A percentile compares a stretch with the other conserved stretches of the same genome.
Conservation (phyloP, 1,140 invertebrate species). For the Aphidius gifuensis region DNA sequence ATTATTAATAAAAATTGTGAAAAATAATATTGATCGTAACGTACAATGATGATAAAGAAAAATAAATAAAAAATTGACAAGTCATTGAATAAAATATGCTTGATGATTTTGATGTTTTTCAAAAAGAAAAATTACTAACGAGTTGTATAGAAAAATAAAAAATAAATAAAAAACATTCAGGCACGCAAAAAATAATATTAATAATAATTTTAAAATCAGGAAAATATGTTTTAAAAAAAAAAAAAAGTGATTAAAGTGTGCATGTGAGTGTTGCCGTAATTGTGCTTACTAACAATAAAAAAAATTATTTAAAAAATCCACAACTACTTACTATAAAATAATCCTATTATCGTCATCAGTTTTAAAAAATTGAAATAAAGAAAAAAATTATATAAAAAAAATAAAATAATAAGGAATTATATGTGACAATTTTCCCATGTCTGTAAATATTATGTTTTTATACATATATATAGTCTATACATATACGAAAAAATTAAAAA, state of each 20-base stretch:
- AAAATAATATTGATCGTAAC: no score
- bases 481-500: neutral
- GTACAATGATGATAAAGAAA: no score
- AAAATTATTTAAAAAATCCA: conserved; percentile 22
- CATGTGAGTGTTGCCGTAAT: conserved; percentile 28
- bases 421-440: conserved; percentile 44
- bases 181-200: conserved; percentile 19
- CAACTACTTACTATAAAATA: conserved; percentile 16
- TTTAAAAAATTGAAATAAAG: conserved; percentile 15
- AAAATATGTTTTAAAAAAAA: conserved; percentile 19
- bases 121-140: neutral
- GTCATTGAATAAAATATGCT: no score
- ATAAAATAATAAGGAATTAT: conserved; percentile 8
- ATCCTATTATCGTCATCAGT: conserved; percentile 26
- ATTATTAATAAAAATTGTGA: no score
- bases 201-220: conserved; percentile 11
- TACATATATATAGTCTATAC: conserved; percentile 41
- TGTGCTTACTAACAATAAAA: conserved; percentile 29
- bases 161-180: conserved; percentile 15
- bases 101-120: neutral
- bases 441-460: conserved; percentile 57
- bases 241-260: conserved; percentile 17
- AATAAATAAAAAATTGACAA: no score
- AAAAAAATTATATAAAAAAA: conserved; percentile 6
- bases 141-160: neutral